Evolutionary conservation across 2,797 vertebrate species (phyloP), one percentile per base, ranked within the genome.

Genomic region (Halcyon chelicuti): DNA sequence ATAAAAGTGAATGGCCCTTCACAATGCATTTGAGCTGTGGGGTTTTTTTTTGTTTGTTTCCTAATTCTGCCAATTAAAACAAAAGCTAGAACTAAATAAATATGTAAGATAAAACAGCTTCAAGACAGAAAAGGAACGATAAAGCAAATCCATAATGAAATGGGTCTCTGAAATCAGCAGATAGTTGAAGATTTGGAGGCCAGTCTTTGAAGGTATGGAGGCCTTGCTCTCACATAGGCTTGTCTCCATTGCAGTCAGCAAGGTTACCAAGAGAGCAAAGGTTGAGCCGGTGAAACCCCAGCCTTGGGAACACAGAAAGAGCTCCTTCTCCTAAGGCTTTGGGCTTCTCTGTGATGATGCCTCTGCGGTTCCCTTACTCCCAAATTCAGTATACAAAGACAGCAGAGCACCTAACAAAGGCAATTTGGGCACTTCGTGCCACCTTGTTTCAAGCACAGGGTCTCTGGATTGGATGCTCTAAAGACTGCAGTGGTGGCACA

Each of bases 271-370:
- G n/a, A 62, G 26, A 42, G 66, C 52, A 72, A 35, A 75, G 58
- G 57, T 0, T 0, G 5, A 74, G 23, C 26, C 51, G 26, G 20
- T 47, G 4, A 71, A 49, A 10, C 7, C 13, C 12, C 26, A 10
- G 46, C 37, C 42, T 31, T n/a, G 12, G 18, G 29, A 54, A 60
- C 37, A 52, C 29, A 76, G 17, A 33, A 62, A 29, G 2, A 55
- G 8, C 29, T 86, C 6, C 44, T 75, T 18, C 62, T 73, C 8
- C 14, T 37, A 26, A 40, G 51, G 52, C 16, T 75, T 31, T 16
- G 18, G 25, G 60, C 20, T 85, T 65, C 60, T 82, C 63, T 66
- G 47, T 25, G 28, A 28, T n/a, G 7, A 39, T 63, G 26, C 21
- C 3, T 12, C 28, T 25, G 33, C 8, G 49, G 37, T 8, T 63